Evolutionary conservation across 2,888 invertebrate species (phyloP).

Genomic region (Hermaeophaga mercurialis): DNA sequence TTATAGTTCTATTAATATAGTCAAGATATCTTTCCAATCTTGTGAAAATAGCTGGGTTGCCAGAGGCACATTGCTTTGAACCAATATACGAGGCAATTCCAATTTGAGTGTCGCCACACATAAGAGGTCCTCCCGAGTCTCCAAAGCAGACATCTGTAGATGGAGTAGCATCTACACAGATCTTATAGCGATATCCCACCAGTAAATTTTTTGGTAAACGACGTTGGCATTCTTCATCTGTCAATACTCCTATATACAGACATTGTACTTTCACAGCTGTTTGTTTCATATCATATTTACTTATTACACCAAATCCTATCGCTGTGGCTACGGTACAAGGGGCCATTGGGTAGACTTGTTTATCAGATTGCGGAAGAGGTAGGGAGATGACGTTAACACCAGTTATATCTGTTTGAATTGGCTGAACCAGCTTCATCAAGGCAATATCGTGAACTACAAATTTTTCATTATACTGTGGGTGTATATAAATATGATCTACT

Average conservation of each 20-base stretch:
- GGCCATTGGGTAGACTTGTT: not conserved
- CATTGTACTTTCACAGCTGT: not conserved
- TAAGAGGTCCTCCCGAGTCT: conserved; percentile 6
- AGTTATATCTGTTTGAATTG: not conserved
- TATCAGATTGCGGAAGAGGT: not conserved
- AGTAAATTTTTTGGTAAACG: not conserved
- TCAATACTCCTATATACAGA: not conserved
- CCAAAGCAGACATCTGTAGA: conserved; percentile 1
- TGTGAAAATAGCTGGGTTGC: conserved; percentile 4
- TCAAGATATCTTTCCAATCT: conserved; percentile 2
- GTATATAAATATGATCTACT: not conserved
- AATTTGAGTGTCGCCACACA: not conserved
- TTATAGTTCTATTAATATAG: not conserved
- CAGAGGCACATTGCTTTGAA: not conserved
- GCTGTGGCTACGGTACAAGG: not conserved
- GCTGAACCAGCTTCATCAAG: not conserved
- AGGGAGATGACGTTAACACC: not conserved
- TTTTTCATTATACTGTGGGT: not conserved
- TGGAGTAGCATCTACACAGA: not conserved
- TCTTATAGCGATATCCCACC: not conserved
- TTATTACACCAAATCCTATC: not conserved
- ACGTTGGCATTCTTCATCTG: not conserved
- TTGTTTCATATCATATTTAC: not conserved
- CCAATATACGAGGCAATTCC: conserved; percentile 3
- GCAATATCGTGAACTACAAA: not conserved